phyloP scores from a whole-genome alignment of 2,888 invertebrate species.

The Myathropa florea region DNA sequence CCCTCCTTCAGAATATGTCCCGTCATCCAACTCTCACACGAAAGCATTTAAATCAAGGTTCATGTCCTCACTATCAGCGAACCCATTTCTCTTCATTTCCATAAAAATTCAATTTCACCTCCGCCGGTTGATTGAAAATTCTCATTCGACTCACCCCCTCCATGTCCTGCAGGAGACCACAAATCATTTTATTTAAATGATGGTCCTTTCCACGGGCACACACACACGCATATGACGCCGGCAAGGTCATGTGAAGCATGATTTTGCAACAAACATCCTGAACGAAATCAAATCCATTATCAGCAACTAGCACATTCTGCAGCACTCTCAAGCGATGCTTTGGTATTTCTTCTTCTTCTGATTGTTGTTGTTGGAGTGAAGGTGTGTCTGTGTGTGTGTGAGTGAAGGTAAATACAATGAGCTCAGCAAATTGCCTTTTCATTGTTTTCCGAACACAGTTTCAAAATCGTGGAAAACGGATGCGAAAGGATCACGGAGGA shows the following conservation, averaged over 20 bases:
- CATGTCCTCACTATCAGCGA: not conserved
- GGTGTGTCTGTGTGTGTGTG: not conserved
- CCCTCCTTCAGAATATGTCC: too few relatives aligned
- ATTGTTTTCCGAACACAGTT: constrained; percentile 60
- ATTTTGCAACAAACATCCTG: constrained; percentile 6
- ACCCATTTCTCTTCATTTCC: constrained; percentile 23
- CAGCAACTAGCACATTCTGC: constrained; percentile 29
- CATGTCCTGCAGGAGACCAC: not conserved
- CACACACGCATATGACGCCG: not conserved
- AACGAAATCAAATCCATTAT: constrained; percentile 27
- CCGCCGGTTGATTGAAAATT: constrained; percentile 4
- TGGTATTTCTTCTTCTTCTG: not conserved
- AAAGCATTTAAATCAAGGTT: not conserved
- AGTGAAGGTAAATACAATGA: constrained; percentile 42
- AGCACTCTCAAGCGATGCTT: not conserved
- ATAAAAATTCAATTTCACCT: constrained; percentile 25
- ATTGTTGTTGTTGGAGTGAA: not conserved
- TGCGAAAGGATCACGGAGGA: not conserved
- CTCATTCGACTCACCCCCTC: not conserved
- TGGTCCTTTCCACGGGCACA: not conserved
- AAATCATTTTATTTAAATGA: constrained; percentile 28
- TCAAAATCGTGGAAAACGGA: not conserved
- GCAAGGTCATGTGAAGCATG: not conserved
- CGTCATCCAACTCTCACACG: too few relatives aligned
- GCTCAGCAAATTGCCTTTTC: constrained; percentile 58